Base-by-base conservation (phyloP, 2,888 invertebrate species). In the Epistrophe grossulariae region DNA sequence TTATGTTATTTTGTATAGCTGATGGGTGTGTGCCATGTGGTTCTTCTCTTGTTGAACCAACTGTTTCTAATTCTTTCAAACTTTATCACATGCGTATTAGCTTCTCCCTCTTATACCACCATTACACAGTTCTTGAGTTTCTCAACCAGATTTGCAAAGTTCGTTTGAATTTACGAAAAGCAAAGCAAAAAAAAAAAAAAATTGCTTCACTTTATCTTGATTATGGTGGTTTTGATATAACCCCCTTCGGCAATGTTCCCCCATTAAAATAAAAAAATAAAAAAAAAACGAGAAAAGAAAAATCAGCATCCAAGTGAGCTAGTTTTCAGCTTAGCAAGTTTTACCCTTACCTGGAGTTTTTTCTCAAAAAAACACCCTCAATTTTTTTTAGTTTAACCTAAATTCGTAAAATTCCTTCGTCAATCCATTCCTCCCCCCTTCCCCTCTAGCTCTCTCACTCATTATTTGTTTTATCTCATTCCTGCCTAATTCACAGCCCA, bases 261-360 rank as follows among this genome's bases (percentile, higher is more conserved):
- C 28, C 55, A 43, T 15, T 59, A 52, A 9, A 43, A 64, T 52
- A n/a, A 48, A 4, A 48, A 17, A 38, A 24, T 31, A 31, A 31
- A 52, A 64, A 73, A 43, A 28, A 64, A 24, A 0, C 17, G n/a
- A 45, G 8, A 48, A 24, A 19, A 17, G 11, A 60, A 57, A 60
- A 62, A 62, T 70, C 77, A 45, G 50, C 77, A 52, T 77, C 77
- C 66, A 82, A 77, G 72, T 82, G 72, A 64, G 82, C 60, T 73
- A 48, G 72, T 78, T 78, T 57, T 28, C 59, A 68, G 40, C 45
- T 73, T 64, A 68, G 43, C 64, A 66, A 52, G 43, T 38, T 68
- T 43, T 50, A 24, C 72, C 77, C 77, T 55, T 62, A 45, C 62
- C 50, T 62, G 50, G 50, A 19, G 31, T 1, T 9, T 19, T 1